Percentiles rank a stretch among this genome's conserved stretches.
phyloP scores from a whole-genome alignment of 2,113 vertebrate genomes.

The Hippolais icterina region DNA sequence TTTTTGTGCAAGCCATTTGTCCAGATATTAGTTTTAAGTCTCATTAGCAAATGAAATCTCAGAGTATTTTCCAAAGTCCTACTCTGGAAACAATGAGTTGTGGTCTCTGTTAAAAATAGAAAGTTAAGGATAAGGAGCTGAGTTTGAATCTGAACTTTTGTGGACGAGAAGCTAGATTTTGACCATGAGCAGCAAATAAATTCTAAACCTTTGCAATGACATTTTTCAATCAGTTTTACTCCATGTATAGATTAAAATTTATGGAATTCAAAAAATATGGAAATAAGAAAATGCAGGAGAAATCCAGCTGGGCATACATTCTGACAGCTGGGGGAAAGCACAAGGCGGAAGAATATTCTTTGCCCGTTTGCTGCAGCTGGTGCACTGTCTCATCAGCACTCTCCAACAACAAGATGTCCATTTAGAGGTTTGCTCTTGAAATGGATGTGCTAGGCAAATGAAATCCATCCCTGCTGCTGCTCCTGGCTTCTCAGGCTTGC shows the following conservation, averaged over 20 bases:
- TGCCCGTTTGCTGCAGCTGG: neutral
- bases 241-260: neutral
- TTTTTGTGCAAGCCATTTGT: neutral
- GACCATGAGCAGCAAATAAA: neutral
- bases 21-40: slow-evolving; percentile 29
- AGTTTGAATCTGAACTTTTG: neutral
- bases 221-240: neutral
- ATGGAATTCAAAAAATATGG: neutral
- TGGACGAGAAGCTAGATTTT: neutral
- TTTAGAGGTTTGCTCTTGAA: neutral
- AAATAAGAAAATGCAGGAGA: neutral
- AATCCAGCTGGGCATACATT: neutral
- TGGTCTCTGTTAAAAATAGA: slow-evolving; percentile 7
- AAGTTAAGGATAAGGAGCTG: neutral
- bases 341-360: neutral
- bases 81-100: slow-evolving; percentile 17
- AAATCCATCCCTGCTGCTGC: neutral
- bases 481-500: neutral
- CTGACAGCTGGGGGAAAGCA: neutral
- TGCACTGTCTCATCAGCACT: neutral
- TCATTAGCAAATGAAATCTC: slow-evolving; percentile 27
- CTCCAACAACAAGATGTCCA: neutral
- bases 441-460: neutral
- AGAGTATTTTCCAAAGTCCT: slow-evolving; percentile 23
- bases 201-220: neutral